These are phyloP conservation scores for Atherinosoma microstoma DNA, from an alignment of 2,797 vertebrate species.

Conservation along the genomic window DNA sequence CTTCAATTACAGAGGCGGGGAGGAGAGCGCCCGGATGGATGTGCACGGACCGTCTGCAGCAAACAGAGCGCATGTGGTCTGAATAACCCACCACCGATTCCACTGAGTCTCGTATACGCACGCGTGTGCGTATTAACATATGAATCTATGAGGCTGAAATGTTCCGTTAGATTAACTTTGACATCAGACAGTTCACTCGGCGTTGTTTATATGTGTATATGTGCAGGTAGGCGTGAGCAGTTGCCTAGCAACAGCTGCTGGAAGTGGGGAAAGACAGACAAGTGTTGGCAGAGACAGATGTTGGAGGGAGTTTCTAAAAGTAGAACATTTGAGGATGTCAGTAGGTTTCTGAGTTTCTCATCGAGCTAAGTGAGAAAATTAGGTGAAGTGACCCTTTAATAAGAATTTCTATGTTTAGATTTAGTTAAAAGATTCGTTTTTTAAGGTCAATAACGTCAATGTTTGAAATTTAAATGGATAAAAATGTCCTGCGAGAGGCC, in stretches of 20 bases:
- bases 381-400: too few relatives aligned
- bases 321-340: conserved; percentile 37
- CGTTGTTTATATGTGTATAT: conserved; percentile 20
- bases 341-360: conserved; percentile 14
- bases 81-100: not conserved
- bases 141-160: not conserved
- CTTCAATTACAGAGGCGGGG: conserved; percentile 52
- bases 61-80: not conserved
- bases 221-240: conserved; percentile 34
- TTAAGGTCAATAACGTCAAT: too few relatives aligned
- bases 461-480: too few relatives aligned
- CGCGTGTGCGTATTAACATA: not conserved
- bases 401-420: too few relatives aligned
- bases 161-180: not conserved
- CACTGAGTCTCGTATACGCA: not conserved
- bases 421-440: too few relatives aligned
- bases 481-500: too few relatives aligned
- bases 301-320: conserved; percentile 60
- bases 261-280: conserved; percentile 42
- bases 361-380: too few relatives aligned
- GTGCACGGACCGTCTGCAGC: not conserved
- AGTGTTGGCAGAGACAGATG: conserved; percentile 45
- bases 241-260: conserved; percentile 65
- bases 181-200: not conserved
- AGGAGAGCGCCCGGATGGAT: conserved; percentile 21